phyloP scores from a whole-genome alignment of 2,797 vertebrate species.

The Enteromius treurensis region DNA sequence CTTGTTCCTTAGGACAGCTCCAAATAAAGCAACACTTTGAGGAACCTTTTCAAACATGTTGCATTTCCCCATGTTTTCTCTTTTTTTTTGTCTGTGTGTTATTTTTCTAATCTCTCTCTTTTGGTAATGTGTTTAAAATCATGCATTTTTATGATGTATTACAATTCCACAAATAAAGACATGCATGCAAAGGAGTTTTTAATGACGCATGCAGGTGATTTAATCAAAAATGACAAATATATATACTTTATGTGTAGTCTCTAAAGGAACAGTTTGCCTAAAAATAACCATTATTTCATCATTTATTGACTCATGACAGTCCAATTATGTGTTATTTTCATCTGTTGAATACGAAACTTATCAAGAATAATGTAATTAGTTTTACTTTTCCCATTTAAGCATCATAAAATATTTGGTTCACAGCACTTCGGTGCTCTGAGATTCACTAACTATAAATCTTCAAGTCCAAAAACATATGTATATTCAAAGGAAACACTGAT shows the following conservation, averaged over 20 bases:
- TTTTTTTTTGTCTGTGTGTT: neutral
- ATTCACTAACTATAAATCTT: neutral
- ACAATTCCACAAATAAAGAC: neutral
- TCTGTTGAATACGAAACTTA: neutral
- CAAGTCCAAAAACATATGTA: neutral
- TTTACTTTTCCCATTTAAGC: neutral
- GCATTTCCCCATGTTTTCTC: neutral
- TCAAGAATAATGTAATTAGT: neutral
- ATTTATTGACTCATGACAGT: neutral
- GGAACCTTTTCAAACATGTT: conserved; percentile 33
- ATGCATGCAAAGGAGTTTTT: neutral
- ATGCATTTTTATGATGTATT: too few species aligned
- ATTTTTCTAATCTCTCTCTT: neutral
- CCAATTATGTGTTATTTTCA: neutral
- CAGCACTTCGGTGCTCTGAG: neutral
- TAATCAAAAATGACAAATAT: neutral
- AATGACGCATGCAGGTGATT: neutral
- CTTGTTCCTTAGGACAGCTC: conserved; percentile 63
- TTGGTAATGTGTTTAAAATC: neutral
- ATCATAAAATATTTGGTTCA: neutral
- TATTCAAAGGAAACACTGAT: neutral
- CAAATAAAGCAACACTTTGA: conserved; percentile 54
- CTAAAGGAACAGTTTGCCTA: neutral
- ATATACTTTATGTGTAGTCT: neutral
- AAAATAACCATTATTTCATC: neutral